Evolutionary conservation across 1,140 invertebrate genomes (phyloP).

Genomic region (Drosophila setifemur): DNA sequence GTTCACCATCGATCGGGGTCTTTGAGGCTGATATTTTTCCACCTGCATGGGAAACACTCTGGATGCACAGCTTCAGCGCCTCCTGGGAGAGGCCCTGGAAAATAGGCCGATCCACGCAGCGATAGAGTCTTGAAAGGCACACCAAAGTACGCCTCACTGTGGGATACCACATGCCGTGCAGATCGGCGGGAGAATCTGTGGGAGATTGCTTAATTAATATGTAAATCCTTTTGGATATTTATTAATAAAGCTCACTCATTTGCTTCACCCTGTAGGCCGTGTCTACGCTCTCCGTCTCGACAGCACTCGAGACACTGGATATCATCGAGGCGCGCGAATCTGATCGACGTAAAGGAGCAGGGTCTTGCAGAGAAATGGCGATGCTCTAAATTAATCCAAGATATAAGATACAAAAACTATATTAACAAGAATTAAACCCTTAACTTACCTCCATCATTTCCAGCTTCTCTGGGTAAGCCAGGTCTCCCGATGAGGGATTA

Average conservation of each 20-base stretch:
- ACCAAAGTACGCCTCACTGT: conserved; percentile 96
- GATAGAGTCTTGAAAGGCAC: conserved; percentile 96
- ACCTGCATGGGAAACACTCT: conserved; percentile 92
- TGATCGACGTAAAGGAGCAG: conserved; percentile 84
- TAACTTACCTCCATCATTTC: conserved; percentile 95
- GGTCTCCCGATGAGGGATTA: conserved; percentile 95
- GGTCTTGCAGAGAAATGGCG: conserved; percentile 87
- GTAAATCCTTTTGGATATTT: rapidly evolving
- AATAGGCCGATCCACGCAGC: conserved; percentile 96
- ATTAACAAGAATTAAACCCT: too few species aligned
- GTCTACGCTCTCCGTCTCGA: conserved; percentile 75
- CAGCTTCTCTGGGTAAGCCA: conserved; percentile 98
- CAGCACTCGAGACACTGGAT: conserved; percentile 85
- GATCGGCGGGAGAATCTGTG: conserved; percentile 93
- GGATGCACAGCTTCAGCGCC: conserved; percentile 94
- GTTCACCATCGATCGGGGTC: conserved; percentile 93
- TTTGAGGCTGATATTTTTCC: conserved; percentile 87
- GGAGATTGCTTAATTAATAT: neutral
- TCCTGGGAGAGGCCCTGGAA: conserved; percentile 99
- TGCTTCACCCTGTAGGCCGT: conserved; percentile 67
- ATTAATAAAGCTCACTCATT: conserved; percentile 47
- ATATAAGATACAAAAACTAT: neutral
- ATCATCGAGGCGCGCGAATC: conserved; percentile 87
- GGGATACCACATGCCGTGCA: conserved; percentile 99
- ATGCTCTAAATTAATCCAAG: conserved; percentile 85